Evolutionary conservation across 2,797 vertebrate genomes (phyloP).

Genomic region (Anableps anableps): DNA sequence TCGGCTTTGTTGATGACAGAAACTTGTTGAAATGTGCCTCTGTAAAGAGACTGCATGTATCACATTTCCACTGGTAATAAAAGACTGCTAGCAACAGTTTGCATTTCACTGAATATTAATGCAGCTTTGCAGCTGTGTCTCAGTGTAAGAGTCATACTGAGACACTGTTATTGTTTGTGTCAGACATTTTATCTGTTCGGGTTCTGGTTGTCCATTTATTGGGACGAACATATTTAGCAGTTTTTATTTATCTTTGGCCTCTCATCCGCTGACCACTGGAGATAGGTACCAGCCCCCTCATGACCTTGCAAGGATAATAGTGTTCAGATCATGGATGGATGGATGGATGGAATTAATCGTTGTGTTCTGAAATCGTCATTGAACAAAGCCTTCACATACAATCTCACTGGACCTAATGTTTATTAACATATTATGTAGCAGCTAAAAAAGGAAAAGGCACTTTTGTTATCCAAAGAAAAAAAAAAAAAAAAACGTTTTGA

Average conservation of each 20-base stretch:
- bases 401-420: background rate
- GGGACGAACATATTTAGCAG: background rate
- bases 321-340: no score
- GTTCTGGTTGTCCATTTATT: background rate
- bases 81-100: constrained; percentile 1
- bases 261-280: no score
- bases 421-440: no score
- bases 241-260: background rate
- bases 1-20: background rate
- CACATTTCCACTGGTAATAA: constrained; percentile 6
- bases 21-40: background rate
- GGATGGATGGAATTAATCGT: no score
- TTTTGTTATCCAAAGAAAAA: no score
- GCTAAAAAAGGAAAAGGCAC: no score
- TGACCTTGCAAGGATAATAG: no score
- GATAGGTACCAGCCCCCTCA: no score
- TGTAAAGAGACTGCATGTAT: background rate
- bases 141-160: constrained; percentile 7
- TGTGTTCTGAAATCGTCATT: background rate
- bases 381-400: background rate
- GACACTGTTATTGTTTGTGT: background rate
- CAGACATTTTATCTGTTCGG: background rate
- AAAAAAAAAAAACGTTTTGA: no score
- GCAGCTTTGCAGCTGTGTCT: background rate
- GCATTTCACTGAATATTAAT: background rate